phyloP scores from a whole-genome alignment of 2,113 vertebrate genomes.

The Eurystomus gularis region DNA sequence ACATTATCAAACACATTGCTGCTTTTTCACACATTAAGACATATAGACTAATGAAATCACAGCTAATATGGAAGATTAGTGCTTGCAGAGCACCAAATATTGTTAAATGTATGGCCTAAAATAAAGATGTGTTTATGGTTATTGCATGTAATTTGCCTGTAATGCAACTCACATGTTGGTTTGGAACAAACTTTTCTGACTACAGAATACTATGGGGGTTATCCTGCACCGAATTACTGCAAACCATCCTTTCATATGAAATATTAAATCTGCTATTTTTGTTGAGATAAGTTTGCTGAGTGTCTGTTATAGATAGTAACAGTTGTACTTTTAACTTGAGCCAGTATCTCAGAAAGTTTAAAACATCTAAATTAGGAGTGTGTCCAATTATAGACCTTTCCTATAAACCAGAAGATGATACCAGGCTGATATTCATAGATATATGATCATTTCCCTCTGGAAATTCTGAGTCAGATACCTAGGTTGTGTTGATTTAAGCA shows the following conservation, averaged over 20 bases:
- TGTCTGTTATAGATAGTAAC: not conserved
- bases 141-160: not conserved
- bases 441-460: not conserved
- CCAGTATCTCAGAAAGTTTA: not conserved
- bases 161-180: not conserved
- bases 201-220: not conserved
- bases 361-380: conserved; percentile 2
- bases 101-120: not conserved
- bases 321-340: conserved; percentile 16
- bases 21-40: not conserved
- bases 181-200: not conserved
- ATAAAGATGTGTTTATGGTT: not conserved
- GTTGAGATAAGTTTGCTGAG: not conserved
- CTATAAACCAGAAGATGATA: not conserved
- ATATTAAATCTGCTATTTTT: conserved; percentile 16
- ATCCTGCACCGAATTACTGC: not conserved
- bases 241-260: not conserved
- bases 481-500: not conserved
- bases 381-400: conserved; percentile 18
- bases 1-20: not conserved
- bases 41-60: not conserved
- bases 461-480: conserved; percentile 32
- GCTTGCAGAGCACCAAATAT: not conserved
- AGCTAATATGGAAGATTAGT: not conserved
- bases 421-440: not conserved